Conservation (phyloP, 2,797 vertebrate genomes). For the Coranthus polyacanthus region DNA sequence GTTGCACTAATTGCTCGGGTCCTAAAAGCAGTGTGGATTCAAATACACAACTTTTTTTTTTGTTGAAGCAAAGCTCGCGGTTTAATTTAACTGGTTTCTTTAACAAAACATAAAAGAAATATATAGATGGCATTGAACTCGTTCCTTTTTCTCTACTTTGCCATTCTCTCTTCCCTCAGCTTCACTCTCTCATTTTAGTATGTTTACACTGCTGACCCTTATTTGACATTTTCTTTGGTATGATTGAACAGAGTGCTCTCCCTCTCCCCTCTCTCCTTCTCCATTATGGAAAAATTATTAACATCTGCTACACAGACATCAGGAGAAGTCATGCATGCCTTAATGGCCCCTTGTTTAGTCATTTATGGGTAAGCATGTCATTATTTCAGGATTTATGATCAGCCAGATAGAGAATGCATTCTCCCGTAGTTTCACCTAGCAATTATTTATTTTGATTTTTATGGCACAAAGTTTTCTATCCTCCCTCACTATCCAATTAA, state of each 20-base stretch:
- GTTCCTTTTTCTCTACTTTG: neutral
- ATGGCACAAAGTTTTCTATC: slow-evolving; percentile 80
- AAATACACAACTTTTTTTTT: too few relatives aligned
- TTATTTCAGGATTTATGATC: slow-evolving; percentile 83
- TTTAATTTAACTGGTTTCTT: neutral
- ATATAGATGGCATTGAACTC: neutral
- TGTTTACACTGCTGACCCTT: slow-evolving; percentile 75
- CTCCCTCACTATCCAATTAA: slow-evolving; percentile 84
- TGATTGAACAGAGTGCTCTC: slow-evolving; percentile 63
- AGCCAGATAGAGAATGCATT: slow-evolving; percentile 71
- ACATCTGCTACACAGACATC: slow-evolving; percentile 85
- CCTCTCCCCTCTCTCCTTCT: slow-evolving; percentile 67
- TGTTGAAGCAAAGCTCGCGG: neutral
- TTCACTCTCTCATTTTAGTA: slow-evolving; percentile 2
- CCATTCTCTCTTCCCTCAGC: neutral
- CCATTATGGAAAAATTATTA: slow-evolving; percentile 84
- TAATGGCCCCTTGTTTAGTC: slow-evolving; percentile 87
- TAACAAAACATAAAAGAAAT: neutral
- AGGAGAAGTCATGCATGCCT: slow-evolving; percentile 84
- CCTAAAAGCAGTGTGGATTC: too few relatives aligned
- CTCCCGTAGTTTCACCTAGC: slow-evolving; percentile 80
- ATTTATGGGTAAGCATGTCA: slow-evolving; percentile 86
- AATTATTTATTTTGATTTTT: slow-evolving; percentile 85
- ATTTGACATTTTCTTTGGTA: slow-evolving; percentile 80
- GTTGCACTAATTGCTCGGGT: too few relatives aligned